Conservation (phyloP, 2,797 vertebrate genomes). For the Scomberomorus guttatus region DNA sequence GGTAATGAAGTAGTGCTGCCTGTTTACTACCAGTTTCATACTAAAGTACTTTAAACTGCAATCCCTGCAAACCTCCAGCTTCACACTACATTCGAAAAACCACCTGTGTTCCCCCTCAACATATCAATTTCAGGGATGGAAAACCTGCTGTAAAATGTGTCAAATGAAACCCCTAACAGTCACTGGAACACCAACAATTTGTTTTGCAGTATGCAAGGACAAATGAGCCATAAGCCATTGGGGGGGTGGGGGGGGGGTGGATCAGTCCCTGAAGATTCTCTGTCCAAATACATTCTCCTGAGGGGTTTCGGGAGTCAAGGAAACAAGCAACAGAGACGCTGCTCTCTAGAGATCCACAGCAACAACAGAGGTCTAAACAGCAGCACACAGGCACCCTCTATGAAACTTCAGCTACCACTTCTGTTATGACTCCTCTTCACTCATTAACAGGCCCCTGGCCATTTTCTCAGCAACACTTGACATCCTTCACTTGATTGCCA, state of each 20-base stretch:
- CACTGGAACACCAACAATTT: constrained; percentile 45
- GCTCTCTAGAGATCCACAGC: constrained; percentile 67
- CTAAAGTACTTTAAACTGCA: background rate
- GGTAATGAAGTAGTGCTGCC: background rate
- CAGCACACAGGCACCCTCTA: constrained; percentile 40
- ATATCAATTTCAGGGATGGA: background rate
- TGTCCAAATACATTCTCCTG: constrained; percentile 80
- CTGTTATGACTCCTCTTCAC: constrained; percentile 35
- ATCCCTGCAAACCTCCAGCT: background rate
- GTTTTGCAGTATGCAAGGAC: constrained; percentile 63
- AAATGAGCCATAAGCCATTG: constrained; percentile 38
- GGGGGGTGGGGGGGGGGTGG: constrained; percentile 23
- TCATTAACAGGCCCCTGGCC: constrained; percentile 57
- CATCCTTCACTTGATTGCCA: constrained; percentile 67
- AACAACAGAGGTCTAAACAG: constrained; percentile 57
- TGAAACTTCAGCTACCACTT: constrained; percentile 62
- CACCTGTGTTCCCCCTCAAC: background rate
- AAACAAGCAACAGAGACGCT: constrained; percentile 76
- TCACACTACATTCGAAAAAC: background rate
- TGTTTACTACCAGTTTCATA: background rate
- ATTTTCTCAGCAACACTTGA: constrained; percentile 69
- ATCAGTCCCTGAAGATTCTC: constrained; percentile 64
- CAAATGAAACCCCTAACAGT: constrained; percentile 43
- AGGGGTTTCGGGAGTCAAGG: constrained; percentile 82
- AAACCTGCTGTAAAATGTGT: background rate